phyloP scores from a whole-genome alignment of 2,797 vertebrate species.

The Anguilla anguilla region DNA sequence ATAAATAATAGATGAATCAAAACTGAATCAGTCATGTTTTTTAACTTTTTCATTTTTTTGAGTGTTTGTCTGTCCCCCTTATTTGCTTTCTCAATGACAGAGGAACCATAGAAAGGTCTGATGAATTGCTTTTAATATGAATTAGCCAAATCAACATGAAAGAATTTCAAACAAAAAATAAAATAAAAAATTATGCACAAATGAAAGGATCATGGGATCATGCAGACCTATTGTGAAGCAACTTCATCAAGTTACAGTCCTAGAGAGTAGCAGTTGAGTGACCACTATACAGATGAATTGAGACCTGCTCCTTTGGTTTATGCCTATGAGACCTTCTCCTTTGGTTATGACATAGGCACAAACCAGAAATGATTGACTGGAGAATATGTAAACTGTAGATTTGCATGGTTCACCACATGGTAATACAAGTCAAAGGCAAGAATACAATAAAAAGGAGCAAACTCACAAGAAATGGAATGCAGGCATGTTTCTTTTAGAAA shows the following conservation, averaged over 20 bases:
- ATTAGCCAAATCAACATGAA: neutral
- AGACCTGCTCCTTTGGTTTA: neutral
- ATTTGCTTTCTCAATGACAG: neutral
- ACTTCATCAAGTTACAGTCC: neutral
- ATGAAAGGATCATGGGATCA: neutral
- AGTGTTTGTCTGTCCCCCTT: neutral
- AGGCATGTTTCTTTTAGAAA: neutral
- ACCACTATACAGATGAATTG: neutral
- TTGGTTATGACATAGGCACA: neutral
- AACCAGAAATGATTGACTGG: neutral
- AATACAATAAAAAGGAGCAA: neutral
- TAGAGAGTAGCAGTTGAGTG: neutral
- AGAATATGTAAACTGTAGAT: neutral
- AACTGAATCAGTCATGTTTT: neutral
- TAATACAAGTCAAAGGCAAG: neutral
- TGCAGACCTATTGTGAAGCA: neutral
- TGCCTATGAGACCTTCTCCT: too few relatives aligned
- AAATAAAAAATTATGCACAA: slow-evolving; percentile 9
- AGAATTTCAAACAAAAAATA: neutral
- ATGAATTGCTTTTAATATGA: neutral
- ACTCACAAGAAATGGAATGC: neutral
- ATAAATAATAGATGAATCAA: neutral
- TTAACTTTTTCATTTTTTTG: neutral
- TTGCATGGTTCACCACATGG: neutral
- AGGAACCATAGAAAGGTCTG: neutral